Evolutionary conservation across 2,113 vertebrate genomes (phyloP).

Genomic region (Alligator mississippiensis): DNA sequence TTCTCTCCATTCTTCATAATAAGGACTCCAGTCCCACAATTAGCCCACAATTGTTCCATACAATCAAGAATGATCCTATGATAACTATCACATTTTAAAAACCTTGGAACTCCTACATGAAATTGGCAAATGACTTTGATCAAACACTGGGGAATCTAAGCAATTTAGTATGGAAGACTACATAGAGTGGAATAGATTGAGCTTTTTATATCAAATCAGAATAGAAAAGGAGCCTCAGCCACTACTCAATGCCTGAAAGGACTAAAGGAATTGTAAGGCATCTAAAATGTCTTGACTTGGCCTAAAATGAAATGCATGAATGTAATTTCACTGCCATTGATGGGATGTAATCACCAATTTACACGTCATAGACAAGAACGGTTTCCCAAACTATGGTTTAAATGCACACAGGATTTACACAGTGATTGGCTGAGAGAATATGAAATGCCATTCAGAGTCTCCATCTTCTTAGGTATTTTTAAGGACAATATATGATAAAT

Average conservation of each 20-base stretch:
- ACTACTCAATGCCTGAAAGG: neutral
- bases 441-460: neutral
- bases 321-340: neutral
- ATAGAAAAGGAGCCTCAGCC: neutral
- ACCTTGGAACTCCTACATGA: no score
- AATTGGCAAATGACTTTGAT: neutral
- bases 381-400: neutral
- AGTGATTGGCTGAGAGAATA: neutral
- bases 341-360: neutral
- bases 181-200: neutral
- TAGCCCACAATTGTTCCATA: neutral
- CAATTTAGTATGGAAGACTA: neutral
- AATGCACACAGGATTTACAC: neutral
- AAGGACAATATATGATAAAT: neutral
- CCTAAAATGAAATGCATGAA: neutral
- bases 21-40: neutral
- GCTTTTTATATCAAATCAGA: neutral
- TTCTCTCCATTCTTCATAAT: no score
- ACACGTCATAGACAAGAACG: neutral
- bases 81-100: neutral
- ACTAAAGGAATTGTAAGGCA: neutral
- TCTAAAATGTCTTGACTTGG: neutral
- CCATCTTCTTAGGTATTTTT: neutral
- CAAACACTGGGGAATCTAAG: neutral
- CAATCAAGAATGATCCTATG: neutral